Conservation (phyloP, 2,888 invertebrate species). For the Ochropleura leucogaster region DNA sequence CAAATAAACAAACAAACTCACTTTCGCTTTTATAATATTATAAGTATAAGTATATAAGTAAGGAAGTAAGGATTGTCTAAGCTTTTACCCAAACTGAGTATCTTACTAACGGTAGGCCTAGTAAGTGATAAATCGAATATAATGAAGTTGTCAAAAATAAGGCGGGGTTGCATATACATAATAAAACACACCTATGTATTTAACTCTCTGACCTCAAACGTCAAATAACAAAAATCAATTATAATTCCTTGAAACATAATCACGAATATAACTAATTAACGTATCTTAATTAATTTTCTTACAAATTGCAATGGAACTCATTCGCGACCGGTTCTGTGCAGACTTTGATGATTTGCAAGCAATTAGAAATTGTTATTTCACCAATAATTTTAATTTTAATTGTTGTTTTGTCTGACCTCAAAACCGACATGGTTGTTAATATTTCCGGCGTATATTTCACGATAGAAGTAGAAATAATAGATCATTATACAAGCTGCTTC, state of each 20-base stretch:
- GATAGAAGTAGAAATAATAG: background rate
- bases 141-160: conserved; percentile 14
- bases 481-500: background rate
- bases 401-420: conserved; percentile 57
- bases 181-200: conserved; percentile 22
- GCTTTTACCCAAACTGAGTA: background rate
- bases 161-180: background rate
- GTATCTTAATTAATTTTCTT: conserved; percentile 48
- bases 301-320: conserved; percentile 52
- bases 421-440: conserved; percentile 41
- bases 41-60: no score
- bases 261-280: conserved; percentile 48
- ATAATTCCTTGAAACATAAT: conserved; percentile 29
- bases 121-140: background rate
- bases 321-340: conserved; percentile 54
- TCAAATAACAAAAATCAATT: conserved; percentile 37
- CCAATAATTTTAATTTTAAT: conserved; percentile 47
- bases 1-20: no score
- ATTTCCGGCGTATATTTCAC: conserved; percentile 40
- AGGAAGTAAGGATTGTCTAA: no score
- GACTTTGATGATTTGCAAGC: conserved; percentile 46
- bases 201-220: conserved; percentile 20
- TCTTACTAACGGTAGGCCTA: background rate
- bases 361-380: conserved; percentile 53
- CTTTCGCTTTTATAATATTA: no score